Conservation (phyloP, 2,113 vertebrate species). For the Pteropus alecto region DNA sequence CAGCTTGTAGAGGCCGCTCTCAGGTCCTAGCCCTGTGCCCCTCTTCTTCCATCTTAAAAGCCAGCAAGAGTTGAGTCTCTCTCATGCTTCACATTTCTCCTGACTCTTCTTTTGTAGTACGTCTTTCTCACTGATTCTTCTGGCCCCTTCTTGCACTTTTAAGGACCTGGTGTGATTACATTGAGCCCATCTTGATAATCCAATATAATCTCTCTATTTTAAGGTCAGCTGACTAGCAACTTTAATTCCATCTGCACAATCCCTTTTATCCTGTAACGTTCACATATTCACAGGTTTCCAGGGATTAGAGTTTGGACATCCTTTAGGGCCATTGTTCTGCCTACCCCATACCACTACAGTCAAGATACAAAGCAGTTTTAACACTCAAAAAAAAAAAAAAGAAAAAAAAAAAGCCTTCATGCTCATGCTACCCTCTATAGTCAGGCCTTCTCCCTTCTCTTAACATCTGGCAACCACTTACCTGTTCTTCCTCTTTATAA, state of each 20-base stretch:
- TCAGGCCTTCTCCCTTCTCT: not conserved
- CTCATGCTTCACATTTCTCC: not conserved
- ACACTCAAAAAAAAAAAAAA: not conserved
- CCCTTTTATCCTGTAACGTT: not conserved
- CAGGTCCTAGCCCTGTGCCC: not conserved
- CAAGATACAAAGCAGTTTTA: not conserved
- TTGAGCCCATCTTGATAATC: not conserved
- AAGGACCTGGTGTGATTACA: not conserved
- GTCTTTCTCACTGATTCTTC: not conserved
- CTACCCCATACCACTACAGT: not conserved
- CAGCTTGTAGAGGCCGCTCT: not conserved
- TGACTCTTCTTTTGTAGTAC: not conserved
- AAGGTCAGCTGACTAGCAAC: not conserved
- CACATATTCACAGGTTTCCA: not conserved
- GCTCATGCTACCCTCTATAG: not conserved
- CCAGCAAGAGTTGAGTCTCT: not conserved
- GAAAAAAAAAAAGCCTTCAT: not conserved
- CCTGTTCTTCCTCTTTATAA: not conserved
- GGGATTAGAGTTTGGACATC: not conserved
- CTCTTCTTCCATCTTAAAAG: not conserved
- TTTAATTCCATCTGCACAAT: not conserved
- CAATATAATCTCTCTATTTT: not conserved
- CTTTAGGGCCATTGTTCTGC: not conserved
- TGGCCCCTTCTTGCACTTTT: not conserved
- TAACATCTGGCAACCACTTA: not conserved